Base-by-base conservation (phyloP, 2,797 vertebrate genomes). In the Molothrus ater region DNA sequence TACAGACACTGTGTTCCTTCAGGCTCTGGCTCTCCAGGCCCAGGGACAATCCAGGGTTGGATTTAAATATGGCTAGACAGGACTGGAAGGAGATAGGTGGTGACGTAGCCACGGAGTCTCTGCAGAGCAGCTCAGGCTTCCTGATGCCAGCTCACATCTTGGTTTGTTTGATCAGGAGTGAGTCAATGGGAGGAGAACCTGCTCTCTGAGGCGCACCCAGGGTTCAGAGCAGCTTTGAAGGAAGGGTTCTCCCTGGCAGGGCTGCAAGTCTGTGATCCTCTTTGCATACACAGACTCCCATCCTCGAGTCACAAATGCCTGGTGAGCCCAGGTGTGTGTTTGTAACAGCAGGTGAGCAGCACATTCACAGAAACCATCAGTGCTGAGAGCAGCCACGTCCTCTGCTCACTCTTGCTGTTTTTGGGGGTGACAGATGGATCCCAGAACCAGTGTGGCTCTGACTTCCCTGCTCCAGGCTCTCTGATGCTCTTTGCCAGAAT, bases 111-210 rank as follows among this genome's bases (percentile, higher is more conserved):
- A 54, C 16, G 5, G 70, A 94, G 93, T 74, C 69, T 96, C 81
- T 34, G 61, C 6, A 47, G 91, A 53, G 82, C 89, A 97, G 93
- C 92, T 80, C 2, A 0, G 86, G 93, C 83, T 95, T 96, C 96
- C 96, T 94, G 90, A 74, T 90, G 95, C 94, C 93, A 96, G 91
- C 95, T 97, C 96, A 95, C 93, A 78, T 96, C 91, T 93, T 92
- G 91, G 95, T 95, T 85, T 96, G 96, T 96, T 97, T 96, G 96
- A 97, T 95, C 94, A 93, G 31, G 26, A 80, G 17, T 96, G 96
- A 95, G 88, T 96, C 95, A 96, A 80, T 68, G 93, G 96, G 86
- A 96, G 95, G 94, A 93, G 95, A 96, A 95, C 93, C 74, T 93
- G 93, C 95, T 96, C 80, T 90, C 90, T 63, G 68, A 69, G 96